phyloP scores from a whole-genome alignment of 2,113 vertebrate species.

The Nerophis ophidion region DNA sequence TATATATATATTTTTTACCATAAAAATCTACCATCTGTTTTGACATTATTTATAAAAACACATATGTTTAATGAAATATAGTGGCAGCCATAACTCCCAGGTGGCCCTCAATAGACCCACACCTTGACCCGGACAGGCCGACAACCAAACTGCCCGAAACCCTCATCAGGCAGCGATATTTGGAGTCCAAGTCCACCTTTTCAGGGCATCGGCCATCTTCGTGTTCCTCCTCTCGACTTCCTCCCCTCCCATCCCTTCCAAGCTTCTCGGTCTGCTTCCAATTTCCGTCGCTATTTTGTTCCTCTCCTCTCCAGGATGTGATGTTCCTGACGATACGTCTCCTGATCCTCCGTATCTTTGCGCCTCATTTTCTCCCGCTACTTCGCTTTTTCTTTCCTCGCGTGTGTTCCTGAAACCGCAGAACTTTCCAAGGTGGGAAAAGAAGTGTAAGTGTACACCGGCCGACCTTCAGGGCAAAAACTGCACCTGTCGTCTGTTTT shows the following conservation, averaged over 20 bases:
- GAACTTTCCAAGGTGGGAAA: conserved; percentile 53
- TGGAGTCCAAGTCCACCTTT: no score
- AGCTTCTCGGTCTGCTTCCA: conserved; percentile 57
- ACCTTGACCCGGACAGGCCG: no score
- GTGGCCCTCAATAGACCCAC: no score
- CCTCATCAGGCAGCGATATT: no score
- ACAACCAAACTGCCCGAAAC: no score
- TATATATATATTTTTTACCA: no score
- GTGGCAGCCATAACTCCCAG: no score
- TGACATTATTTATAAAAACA: no score
- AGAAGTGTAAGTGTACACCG: conserved; percentile 46
- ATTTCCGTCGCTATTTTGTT: conserved; percentile 60
- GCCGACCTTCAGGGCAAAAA: conserved; percentile 24
- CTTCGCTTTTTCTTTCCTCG: conserved; percentile 31
- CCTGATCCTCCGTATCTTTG: conserved; percentile 41
- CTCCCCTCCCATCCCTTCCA: conserved; percentile 42
- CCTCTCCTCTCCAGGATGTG: conserved; percentile 36
- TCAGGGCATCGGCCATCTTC: conserved; percentile 24
- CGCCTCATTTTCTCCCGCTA: conserved; percentile 38
- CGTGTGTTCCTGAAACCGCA: conserved; percentile 36
- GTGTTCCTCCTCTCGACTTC: conserved; percentile 43
- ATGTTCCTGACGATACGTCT: conserved; percentile 39
- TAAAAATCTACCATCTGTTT: no score
- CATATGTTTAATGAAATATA: no score
- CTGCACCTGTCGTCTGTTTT: conserved; percentile 25